Base-by-base conservation (phyloP, 2,113 vertebrate species). In the Silurus meridionalis region DNA sequence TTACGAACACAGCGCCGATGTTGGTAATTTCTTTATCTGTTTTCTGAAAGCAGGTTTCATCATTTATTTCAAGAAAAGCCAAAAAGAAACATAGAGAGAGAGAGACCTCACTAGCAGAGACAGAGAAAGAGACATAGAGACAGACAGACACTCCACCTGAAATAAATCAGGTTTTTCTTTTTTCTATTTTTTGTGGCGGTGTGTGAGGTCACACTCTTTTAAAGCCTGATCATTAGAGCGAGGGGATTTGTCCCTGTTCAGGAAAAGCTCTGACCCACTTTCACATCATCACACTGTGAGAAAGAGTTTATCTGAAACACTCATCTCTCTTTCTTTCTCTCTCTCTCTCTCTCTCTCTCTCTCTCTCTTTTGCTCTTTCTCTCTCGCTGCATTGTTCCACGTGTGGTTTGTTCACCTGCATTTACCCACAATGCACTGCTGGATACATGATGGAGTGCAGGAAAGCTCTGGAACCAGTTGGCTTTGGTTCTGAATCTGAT, bases 231-330 rank as follows among this genome's bases (percentile, higher is more conserved):
- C 57, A 74, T 28, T 66, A 52, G 37, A 77, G 61, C 60, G 9
- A n/a, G 50, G 15, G 19, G 67, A 84, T 17, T 57, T n/a, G 50
- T 66, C 85, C 37, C 75, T 80, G 77, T 81, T 67, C 92, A 91
- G 83, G 88, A 91, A 92, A 90, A 89, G 91, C 92, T 91, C 91
- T 92, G 91, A 92, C 91, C 91, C 91, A 92, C 92, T 94, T 90
- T 91, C 91, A 93, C 89, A 92, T 92, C 90, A 4, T 48, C 61
- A 15, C 75, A 21, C 52, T 52, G 71, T 11, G 71, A 52, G 71
- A 74, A 11, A 74, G 50, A 77, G 81, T 25, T 69, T 53, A 75
- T 57, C 69, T 75, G 55, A 63, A 61, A 84, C 0, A 25, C 83
- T 74, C 9, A n/a, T 53, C 21, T 53, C 72, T 75, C 50, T 50